Percentiles rank a stretch among this genome's conserved stretches.
Evolutionary conservation across 2,113 vertebrate genomes (phyloP).

Genomic region (Coreoperca whiteheadi): DNA sequence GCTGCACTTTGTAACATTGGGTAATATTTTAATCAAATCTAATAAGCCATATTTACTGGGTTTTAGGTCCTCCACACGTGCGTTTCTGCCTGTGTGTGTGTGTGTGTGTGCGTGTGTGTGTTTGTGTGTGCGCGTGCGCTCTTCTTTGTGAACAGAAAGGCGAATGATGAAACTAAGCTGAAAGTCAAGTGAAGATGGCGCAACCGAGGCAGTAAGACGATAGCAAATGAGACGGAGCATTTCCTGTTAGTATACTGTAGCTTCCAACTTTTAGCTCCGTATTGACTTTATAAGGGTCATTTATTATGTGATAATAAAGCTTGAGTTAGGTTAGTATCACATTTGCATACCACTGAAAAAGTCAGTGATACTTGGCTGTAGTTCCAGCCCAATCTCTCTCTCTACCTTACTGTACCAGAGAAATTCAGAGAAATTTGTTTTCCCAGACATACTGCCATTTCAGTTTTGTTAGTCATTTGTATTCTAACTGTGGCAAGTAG

Average conservation of each 20-base stretch:
- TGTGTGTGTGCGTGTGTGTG: background rate
- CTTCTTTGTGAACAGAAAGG: slow-evolving; percentile 21
- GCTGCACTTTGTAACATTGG: background rate
- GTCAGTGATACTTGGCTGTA: background rate
- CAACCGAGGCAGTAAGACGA: slow-evolving; percentile 5
- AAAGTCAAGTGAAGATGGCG: slow-evolving; percentile 37
- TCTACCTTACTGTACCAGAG: background rate
- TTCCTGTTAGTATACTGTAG: slow-evolving; percentile 4
- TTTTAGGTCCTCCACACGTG: background rate
- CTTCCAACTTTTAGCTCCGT: background rate
- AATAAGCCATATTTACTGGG: slow-evolving; percentile 25
- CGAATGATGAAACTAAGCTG: slow-evolving; percentile 60
- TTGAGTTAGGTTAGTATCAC: background rate
- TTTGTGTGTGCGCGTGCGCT: background rate
- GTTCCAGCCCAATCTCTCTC: background rate
- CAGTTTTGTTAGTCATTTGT: background rate
- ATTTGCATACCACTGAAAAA: background rate
- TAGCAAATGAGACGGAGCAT: slow-evolving; percentile 8
- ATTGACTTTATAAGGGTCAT: background rate
- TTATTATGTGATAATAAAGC: slow-evolving; percentile 1
- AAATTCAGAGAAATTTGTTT: background rate
- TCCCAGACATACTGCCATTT: background rate
- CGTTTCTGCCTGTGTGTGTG: slow-evolving; percentile 5
- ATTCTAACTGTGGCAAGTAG: background rate
- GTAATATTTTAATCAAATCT: slow-evolving; percentile 2